These are phyloP conservation scores for Melanostigma gelatinosum DNA, from an alignment of 2,113 vertebrate genomes.

Conservation along the genomic window DNA sequence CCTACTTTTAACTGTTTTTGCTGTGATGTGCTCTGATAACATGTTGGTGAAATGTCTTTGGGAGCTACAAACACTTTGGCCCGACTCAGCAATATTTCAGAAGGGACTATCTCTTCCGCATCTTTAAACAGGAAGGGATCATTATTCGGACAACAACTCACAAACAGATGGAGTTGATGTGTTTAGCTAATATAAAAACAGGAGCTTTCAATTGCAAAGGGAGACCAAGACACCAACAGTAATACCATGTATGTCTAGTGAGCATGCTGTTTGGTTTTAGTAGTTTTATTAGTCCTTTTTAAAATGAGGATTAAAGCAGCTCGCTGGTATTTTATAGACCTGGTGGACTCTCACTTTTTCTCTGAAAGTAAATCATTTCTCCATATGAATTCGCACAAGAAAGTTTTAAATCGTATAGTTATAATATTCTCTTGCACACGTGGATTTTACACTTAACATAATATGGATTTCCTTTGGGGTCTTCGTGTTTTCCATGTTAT, in stretches of 20 bases:
- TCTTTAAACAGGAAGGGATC: slow-evolving; percentile 81
- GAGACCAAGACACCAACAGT: neutral
- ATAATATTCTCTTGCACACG: neutral
- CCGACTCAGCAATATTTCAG: slow-evolving; percentile 46
- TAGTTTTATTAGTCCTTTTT: neutral
- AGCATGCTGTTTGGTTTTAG: neutral
- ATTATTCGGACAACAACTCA: slow-evolving; percentile 67
- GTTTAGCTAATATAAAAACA: slow-evolving; percentile 60
- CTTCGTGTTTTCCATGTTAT: neutral
- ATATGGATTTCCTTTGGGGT: neutral
- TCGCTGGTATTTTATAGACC: neutral
- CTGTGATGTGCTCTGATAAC: slow-evolving; percentile 21
- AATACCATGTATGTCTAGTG: slow-evolving; percentile 5
- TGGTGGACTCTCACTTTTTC: neutral
- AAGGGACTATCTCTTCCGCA: slow-evolving; percentile 56
- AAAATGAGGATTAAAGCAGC: neutral
- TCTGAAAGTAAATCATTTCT: neutral
- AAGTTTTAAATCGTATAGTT: neutral
- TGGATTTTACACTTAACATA: neutral
- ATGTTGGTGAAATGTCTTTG: slow-evolving; percentile 22
- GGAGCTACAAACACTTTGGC: slow-evolving; percentile 34
- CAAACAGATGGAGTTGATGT: slow-evolving; percentile 46
- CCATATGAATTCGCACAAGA: neutral
- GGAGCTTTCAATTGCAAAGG: slow-evolving; percentile 31
- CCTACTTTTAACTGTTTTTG: neutral